Evolutionary conservation across 2,113 vertebrate species (phyloP).

Genomic region (Calidris pugnax): DNA sequence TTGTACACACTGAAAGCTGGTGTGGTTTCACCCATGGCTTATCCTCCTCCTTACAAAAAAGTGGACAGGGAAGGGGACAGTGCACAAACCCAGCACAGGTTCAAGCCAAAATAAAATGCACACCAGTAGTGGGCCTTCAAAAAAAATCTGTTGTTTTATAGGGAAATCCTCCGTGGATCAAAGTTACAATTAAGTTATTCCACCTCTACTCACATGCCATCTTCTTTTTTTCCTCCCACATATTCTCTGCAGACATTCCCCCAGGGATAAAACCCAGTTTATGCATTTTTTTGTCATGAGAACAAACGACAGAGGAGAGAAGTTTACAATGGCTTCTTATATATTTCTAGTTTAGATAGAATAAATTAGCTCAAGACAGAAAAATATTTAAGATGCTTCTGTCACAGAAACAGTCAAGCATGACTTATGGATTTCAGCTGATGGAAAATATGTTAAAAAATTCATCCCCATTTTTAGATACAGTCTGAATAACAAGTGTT

Average conservation of each 20-base stretch:
- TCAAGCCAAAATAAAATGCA: not conserved
- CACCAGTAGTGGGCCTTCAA: not conserved
- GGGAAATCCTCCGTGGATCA: not conserved
- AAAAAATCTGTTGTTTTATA: not conserved
- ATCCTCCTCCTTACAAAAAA: not conserved
- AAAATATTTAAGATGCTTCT: constrained; percentile 46
- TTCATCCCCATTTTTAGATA: not conserved
- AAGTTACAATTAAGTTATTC: not conserved
- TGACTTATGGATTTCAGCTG: constrained; percentile 32
- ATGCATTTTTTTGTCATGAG: not conserved
- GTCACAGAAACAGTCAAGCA: constrained; percentile 45
- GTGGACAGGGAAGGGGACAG: rapidly evolving
- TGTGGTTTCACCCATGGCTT: not conserved
- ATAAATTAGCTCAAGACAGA: constrained; percentile 43
- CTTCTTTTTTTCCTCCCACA: not conserved
- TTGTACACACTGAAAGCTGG: not conserved
- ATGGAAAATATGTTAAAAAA: constrained; percentile 47
- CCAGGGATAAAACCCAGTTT: not conserved
- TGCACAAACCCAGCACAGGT: rapidly evolving
- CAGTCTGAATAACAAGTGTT: constrained; percentile 12
- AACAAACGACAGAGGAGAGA: constrained; percentile 15
- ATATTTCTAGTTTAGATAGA: constrained; percentile 16
- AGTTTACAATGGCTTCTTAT: not conserved
- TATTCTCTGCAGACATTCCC: not conserved
- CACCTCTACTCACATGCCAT: not conserved